Base-by-base conservation (phyloP, 2,888 invertebrate genomes). In the Hybos culiciformis region DNA sequence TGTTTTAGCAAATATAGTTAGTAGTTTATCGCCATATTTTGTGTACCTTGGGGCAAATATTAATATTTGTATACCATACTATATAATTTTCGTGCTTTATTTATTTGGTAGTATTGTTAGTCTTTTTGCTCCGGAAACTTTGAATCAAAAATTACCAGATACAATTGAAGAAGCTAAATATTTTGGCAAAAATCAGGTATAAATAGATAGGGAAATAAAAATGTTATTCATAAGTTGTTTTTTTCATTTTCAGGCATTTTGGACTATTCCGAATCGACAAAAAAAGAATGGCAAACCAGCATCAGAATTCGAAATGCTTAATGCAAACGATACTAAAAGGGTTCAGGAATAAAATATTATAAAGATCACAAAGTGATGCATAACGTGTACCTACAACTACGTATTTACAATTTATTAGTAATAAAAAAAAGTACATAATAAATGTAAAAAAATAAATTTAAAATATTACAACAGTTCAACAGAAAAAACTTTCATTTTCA, bases 111-210 rank as follows among this genome's bases (percentile, higher is more conserved):
- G 69, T 15, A 40, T 72, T 18, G 62, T 68, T 1, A 67, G 70
- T 1, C 53, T 71, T 20, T 68, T 73, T 50, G 59, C 79, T 37
- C 79, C 79, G 1, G 79, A 79, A 63, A 79, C 79, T 3, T 61
- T 76, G 43, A 72, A 77, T 55, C 68, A 69, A 44, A 73, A 70
- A 53, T 58, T 80, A 45, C 79, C 79, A 34, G 78, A 78, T 63
- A 75, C 77, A 5, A 57, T 78, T 48, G 69, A 70, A 53, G 79
- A 79, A 50, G 76, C 77, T 1, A 66, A 70, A 51, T 54, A 60
- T 18, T 77, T 78, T 60, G 77, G 77, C 33, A 62, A 58, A 48
- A 57, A 63, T 44, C 64, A 66, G 54, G 65, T 63, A 56, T 56
- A 54, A n/a, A n/a, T n/a, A n/a, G n/a, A n/a, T n/a, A n/a, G 9